phyloP scores from a whole-genome alignment of 2,888 invertebrate species.

The Endomychus coccineus region DNA sequence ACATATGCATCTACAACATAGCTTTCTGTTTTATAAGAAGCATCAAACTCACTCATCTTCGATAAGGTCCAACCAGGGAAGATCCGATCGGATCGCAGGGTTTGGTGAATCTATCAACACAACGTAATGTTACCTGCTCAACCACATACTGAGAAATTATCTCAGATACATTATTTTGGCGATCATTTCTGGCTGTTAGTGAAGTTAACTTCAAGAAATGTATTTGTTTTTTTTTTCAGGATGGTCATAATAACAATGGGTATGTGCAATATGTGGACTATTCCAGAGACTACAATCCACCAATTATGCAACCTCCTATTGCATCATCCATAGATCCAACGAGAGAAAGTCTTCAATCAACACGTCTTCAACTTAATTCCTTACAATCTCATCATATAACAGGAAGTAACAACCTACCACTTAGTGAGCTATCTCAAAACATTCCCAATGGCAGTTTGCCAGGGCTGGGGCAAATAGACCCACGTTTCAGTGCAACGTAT shows the following conservation, averaged over 20 bases:
- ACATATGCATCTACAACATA: too few species aligned
- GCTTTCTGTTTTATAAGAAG: too few species aligned
- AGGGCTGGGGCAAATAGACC: conserved; percentile 54
- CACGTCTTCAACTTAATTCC: conserved; percentile 42
- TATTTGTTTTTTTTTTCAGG: conserved; percentile 44
- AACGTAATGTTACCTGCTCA: too few species aligned
- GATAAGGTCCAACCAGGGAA: too few species aligned
- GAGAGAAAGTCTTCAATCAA: conserved; percentile 41
- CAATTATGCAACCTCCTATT: conserved; percentile 54
- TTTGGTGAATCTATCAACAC: too few species aligned
- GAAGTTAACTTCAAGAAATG: too few species aligned
- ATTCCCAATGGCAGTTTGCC: conserved; percentile 38
- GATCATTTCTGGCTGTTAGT: too few species aligned
- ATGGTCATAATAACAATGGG: conserved; percentile 75
- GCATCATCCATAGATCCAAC: conserved; percentile 47
- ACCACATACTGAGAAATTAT: too few species aligned
- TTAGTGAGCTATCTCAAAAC: conserved; percentile 38
- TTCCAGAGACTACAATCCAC: conserved; percentile 81
- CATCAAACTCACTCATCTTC: too few species aligned
- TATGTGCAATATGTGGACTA: conserved; percentile 87
- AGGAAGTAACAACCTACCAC: conserved; percentile 32
- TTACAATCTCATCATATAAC: conserved; percentile 37
- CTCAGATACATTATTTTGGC: too few species aligned
- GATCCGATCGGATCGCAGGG: too few species aligned
- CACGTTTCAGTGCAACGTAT: conserved; percentile 81